Base-by-base conservation (phyloP, 2,797 vertebrate species). In the Scarus forsteni region DNA sequence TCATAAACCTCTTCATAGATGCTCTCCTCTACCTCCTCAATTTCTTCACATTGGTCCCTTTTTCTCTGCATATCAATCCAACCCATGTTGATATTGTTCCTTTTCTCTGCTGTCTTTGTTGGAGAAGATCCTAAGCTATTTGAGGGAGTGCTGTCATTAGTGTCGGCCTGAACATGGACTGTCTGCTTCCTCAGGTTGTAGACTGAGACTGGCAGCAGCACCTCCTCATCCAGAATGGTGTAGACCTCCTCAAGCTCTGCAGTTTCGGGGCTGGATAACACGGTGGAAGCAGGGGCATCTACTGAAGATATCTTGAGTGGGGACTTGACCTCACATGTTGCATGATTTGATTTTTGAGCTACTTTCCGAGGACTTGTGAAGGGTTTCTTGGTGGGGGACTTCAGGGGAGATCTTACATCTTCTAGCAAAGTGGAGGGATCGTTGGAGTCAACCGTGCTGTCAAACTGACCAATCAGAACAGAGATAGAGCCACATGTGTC, bases 401-500 rank as follows among this genome's bases (percentile, higher is more conserved):
- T 83, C 12, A 67, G 68, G 73, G 86, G 75, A 58, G 84, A 81
- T 42, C 87, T 88, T 43, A 81, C 60, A 48, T 88, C 74, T 51
- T 59, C 68, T 42, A 77, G 12, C 7, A 75, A 66, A 5, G 64
- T 56, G 27, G 49, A 69, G 27, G 66, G 79, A 54, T 80, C 61
- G 7, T 68, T 92, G 75, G 90, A 92, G 44, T 95, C 91, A 52
- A 45, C 57, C 10, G 93, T 93, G 74, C 73, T 85, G 48, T 98
- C 96, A 70, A 95, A 89, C 56, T 96, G 95, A 70, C 94, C 88
- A 16, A 99, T 97, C 64, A 99, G 85, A 58, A 94, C 96, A 0
- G 98, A 99, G 83, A 99, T 92, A 18, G 96, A 93, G 0, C 95
- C 96, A 61, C 93, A 93, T 0, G 94, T 89, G 80, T 97, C 96